Base-by-base conservation (phyloP, 92 coral and sea anemone genomes). In the Diadumene lineata region DNA sequence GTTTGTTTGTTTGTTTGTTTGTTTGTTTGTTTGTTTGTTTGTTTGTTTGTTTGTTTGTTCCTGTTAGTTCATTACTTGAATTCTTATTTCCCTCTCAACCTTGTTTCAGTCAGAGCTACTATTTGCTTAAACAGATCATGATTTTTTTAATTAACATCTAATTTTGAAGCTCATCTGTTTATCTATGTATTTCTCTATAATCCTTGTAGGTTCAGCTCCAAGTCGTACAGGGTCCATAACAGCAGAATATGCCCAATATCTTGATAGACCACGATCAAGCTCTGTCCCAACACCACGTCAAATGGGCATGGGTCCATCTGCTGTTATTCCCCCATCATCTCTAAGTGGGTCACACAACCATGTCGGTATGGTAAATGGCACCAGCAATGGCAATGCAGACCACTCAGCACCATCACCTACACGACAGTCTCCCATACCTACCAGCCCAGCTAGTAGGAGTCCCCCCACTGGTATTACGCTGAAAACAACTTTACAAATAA, bases 261-360 rank as follows among this genome's bases (percentile, higher is more conserved):
- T 90, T 31, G 97, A 90, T 56, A 75, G 97, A 28, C 97, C 97
- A 0, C 81, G 97, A 13, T 90, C 97, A 58, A 90, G 97, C 56
- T 90, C 97, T 34, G 92, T 85, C 22, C 97, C 97, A 25, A 81
- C 84, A 19, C 50, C 84, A 19, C 85, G 92, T 48, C 97, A 88
- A 58, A 84, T 84, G 84, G 87, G 80, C 58, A 72, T 86, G 56
- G 92, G 88, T 19, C 92, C 92, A 1, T 85, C 92, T n/a, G 84
- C 90, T 6, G 90, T 88, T 21, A 90, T 90, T 55, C 85, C 92
- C 11, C 97, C 97, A n/a, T 83, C 89, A 11, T 90, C 94, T 19
- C 64, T 90, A 11, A 74, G 85, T 23, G 79, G 97, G 63, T 81
- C 88, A 53, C 92, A 77, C 64, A 87, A 83, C 56, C 82, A 64